Evolutionary conservation across 1,140 invertebrate species (phyloP), one percentile per base, ranked within the genome.

Genomic region (Augochlora pura): DNA sequence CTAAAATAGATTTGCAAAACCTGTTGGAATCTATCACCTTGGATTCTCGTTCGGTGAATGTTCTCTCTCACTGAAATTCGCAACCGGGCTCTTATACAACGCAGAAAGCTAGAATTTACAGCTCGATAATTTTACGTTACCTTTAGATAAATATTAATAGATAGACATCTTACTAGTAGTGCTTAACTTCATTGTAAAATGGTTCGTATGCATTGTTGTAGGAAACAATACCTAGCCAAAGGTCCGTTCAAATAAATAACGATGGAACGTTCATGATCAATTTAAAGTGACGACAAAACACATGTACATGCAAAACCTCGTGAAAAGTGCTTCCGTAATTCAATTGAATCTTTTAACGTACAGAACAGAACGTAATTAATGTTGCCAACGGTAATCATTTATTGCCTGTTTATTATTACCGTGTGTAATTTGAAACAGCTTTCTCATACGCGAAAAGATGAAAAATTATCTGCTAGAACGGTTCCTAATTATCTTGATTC

Each of bases 41-140:
- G 76, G 76, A 72, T 78, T 78, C 76, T 78, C 76, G 76, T 78
- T 78, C 76, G 76, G 76, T 54, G 16, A 72, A 32, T 57, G 60
- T 52, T 1, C 14, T 63, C 5, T 64, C 42, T 78, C 76, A 78
- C 76, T 78, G 76, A 78, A 78, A 78, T 78, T 72, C 7, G 46
- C 76, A 72, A 78, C 69, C 76, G 38, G 38, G 1, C 2, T 78
- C 69, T 78, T 71, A 78, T 64, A 23, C 38, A 71, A 78, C 60
- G 76, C 69, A 23, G 18, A 72, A 78, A 78, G 76, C 76, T 54
- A 72, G 57, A 57, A 78, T 72, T 42, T 78, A 72, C 68, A 72
- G 69, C 68, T 72, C 23, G 25, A 66, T 64, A 12, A 77, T 63
- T 54, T 72, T 77, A 64, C 32, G 38, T 72, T 78, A 64, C 6